Evolutionary conservation across 2,113 vertebrate genomes (phyloP).

Genomic region (Odocoileus hemionus): DNA sequence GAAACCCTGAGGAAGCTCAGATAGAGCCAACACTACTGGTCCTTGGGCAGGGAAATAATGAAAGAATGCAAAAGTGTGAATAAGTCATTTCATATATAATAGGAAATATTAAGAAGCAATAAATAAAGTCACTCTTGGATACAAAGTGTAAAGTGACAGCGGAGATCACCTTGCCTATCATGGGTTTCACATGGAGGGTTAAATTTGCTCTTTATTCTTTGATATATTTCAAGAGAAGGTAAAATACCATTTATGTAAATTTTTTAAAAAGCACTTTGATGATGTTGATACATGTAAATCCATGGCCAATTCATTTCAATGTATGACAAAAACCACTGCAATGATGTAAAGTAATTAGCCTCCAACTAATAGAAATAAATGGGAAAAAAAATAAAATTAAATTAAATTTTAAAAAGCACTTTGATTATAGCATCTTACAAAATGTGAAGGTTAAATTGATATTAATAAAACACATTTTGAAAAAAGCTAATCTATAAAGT

Average conservation of each 20-base stretch:
- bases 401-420: neutral
- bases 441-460: neutral
- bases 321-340: no score
- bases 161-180: constrained; percentile 12
- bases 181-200: neutral
- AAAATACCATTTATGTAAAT: neutral
- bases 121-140: constrained; percentile 58
- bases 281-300: no score
- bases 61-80: constrained; percentile 57
- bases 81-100: constrained; percentile 50
- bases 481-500: neutral
- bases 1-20: constrained; percentile 66
- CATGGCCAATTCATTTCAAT: no score
- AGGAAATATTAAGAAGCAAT: constrained; percentile 49
- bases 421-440: neutral
- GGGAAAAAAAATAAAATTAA: no score
- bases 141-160: constrained; percentile 13
- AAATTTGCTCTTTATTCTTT: constrained; percentile 56
- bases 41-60: constrained; percentile 65
- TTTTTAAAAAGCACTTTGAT: neutral
- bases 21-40: constrained; percentile 55
- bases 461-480: neutral
- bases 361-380: no score
- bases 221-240: constrained; percentile 48
- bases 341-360: no score